These are phyloP conservation scores for Eunapius fragilis DNA, from an alignment of 37 sponge, comb jelly and placozoan species.

Conservation along the genomic window DNA sequence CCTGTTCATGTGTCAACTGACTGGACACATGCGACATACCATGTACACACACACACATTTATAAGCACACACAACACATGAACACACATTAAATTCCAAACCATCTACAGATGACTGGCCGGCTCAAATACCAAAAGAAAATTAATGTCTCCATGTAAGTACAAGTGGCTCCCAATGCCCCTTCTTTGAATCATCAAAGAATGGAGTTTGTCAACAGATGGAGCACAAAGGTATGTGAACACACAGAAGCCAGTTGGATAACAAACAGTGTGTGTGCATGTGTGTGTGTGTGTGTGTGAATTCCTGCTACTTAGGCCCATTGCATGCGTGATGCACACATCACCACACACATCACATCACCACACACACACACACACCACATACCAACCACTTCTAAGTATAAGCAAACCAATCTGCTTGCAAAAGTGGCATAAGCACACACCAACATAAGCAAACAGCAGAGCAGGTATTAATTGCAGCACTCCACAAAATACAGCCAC, in stretches of 20 bases:
- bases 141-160: too few species aligned
- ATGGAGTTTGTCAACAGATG: not conserved
- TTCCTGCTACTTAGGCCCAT: too few species aligned
- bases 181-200: not conserved
- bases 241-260: not conserved
- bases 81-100: not conserved
- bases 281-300: not conserved
- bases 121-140: not conserved
- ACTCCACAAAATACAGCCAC: too few species aligned
- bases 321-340: not conserved
- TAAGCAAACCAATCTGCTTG: slow-evolving; percentile 4
- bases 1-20: too few species aligned
- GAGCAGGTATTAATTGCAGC: too few species aligned
- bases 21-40: too few species aligned
- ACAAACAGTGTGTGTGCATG: not conserved
- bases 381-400: not conserved
- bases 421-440: not conserved
- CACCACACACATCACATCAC: not conserved
- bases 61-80: not conserved
- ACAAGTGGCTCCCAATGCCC: not conserved
- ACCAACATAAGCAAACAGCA: slow-evolving; percentile 18
- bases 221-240: not conserved
- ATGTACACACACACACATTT: slow-evolving; percentile 16
- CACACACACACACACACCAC: slow-evolving; percentile 26
- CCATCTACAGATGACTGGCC: not conserved